Conservation (phyloP, 2,797 vertebrate genomes). For the Cyclopterus lumpus region DNA sequence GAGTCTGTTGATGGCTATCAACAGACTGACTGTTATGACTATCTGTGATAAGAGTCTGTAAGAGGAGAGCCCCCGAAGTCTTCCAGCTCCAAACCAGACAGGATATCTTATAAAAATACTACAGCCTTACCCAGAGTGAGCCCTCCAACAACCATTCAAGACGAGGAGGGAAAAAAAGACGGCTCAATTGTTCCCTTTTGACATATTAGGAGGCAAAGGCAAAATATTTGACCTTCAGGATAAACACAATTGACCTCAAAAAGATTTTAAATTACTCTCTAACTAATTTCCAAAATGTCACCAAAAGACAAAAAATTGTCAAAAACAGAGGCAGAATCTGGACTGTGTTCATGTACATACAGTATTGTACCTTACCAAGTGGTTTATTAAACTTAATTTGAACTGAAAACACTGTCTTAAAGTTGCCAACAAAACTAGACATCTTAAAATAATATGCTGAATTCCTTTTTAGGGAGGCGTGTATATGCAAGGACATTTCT, state of each 20-base stretch:
- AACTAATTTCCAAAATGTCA: background rate
- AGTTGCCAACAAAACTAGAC: background rate
- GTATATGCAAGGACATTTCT: conserved; percentile 12
- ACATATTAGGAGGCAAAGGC: conserved; percentile 22
- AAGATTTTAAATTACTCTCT: background rate
- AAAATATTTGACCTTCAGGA: conserved; percentile 32
- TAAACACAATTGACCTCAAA: conserved; percentile 20
- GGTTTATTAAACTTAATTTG: conserved; percentile 5
- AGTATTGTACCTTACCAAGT: background rate
- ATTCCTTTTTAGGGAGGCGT: conserved; percentile 19
- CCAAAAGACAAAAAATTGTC: background rate
- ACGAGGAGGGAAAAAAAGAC: conserved; percentile 17
- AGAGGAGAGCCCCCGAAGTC: conserved; percentile 71
- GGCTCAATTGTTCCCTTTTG: conserved; percentile 44
- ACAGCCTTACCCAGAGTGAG: conserved; percentile 35
- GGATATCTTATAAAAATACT: conserved; percentile 71
- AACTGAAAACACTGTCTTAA: background rate
- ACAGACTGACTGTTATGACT: conserved; percentile 85
- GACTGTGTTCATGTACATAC: background rate
- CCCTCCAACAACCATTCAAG: conserved; percentile 30
- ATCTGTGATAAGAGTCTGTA: conserved; percentile 82
- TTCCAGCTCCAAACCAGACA: conserved; percentile 73
- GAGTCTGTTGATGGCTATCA: conserved; percentile 84
- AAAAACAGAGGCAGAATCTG: background rate
- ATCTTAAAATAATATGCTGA: conserved; percentile 36